Percentiles rank a stretch among this genome's conserved stretches.
Conservation (phyloP, 2,113 vertebrate species). For the Himantopus leucocephalus region DNA sequence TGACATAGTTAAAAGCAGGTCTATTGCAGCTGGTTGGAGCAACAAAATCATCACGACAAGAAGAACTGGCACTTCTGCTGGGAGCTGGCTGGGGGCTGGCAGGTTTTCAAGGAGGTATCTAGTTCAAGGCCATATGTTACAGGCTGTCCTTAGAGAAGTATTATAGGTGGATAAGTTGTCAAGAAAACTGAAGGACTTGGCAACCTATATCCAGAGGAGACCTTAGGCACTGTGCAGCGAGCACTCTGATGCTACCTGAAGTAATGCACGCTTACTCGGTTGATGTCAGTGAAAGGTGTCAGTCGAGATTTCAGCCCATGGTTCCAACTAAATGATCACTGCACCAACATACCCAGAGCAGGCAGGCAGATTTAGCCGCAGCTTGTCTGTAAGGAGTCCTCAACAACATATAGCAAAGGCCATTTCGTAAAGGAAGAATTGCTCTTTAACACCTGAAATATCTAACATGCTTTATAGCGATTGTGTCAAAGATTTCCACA, state of each 20-base stretch:
- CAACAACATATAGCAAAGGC: neutral
- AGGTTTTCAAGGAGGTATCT: neutral
- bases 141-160: neutral
- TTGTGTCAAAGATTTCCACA: neutral
- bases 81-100: neutral
- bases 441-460: neutral
- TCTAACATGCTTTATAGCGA: neutral
- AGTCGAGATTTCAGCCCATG: neutral
- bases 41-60: neutral
- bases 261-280: accelerated
- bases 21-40: neutral
- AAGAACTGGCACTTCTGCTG: neutral
- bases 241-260: neutral
- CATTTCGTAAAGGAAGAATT: neutral
- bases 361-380: neutral
- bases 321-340: neutral
- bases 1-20: neutral
- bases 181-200: neutral
- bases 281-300: neutral
- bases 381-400: neutral
- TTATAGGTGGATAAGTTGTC: neutral
- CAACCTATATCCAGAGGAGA: neutral
- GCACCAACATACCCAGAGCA: neutral
- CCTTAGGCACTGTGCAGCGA: neutral
- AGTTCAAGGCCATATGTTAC: neutral